A percentile compares a stretch with the other conserved stretches of the same genome.
Evolutionary conservation across 2,888 invertebrate species (phyloP).

Genomic region (Seira musarum): DNA sequence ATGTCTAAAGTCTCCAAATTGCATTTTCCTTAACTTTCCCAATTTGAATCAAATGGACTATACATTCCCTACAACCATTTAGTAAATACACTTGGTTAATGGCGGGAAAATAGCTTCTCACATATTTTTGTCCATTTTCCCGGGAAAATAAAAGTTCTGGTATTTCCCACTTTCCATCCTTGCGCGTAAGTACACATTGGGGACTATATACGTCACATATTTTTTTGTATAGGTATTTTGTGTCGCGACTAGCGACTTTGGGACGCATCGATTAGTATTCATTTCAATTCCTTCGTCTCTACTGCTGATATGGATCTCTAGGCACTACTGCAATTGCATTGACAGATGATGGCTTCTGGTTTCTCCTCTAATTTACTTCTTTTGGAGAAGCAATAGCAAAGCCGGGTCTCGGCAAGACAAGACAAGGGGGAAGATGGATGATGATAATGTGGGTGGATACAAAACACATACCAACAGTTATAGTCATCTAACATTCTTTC

Average conservation of each 20-base stretch:
- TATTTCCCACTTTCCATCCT: neutral
- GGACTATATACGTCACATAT: neutral
- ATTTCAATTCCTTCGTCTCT: neutral
- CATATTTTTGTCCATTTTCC: slow-evolving; percentile 22
- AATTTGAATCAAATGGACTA: too few species aligned
- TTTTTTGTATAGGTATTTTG: too few species aligned
- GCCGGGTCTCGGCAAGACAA: neutral
- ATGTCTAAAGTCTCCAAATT: too few species aligned
- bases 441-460: slow-evolving; percentile 37
- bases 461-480: too few species aligned
- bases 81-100: too few species aligned
- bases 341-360: slow-evolving; percentile 48
- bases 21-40: too few species aligned
- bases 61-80: too few species aligned
- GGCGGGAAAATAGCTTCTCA: too few species aligned
- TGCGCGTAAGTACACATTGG: neutral
- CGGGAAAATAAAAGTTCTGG: neutral
- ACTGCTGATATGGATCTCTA: slow-evolving; percentile 3
- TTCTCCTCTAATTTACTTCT: slow-evolving; percentile 25
- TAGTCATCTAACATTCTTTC: too few species aligned
- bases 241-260: too few species aligned
- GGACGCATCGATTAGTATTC: too few species aligned
- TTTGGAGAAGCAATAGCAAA: too few species aligned
- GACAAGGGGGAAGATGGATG: neutral
- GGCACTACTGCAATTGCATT: slow-evolving; percentile 23